Conservation (phyloP, 1,140 invertebrate species). For the Lepidurus arcticus region DNA sequence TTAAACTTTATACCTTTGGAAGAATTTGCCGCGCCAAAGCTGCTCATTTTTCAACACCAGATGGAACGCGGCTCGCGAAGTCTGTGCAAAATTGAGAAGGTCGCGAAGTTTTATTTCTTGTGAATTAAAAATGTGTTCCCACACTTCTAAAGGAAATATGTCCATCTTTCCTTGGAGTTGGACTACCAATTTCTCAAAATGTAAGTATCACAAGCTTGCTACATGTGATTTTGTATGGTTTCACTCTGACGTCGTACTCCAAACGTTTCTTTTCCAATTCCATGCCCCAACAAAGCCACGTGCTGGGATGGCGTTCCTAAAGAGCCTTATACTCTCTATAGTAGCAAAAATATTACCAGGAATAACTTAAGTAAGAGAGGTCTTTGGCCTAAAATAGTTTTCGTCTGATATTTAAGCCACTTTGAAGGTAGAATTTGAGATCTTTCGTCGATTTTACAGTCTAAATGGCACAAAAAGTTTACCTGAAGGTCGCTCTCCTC, state of each 20-base stretch:
- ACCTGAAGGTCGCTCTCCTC: no score
- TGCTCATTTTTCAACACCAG: background rate
- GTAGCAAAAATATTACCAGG: no score
- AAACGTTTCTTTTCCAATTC: background rate
- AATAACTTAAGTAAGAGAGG: no score
- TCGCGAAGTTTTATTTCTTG: background rate
- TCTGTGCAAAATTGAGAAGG: background rate
- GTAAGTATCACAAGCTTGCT: background rate
- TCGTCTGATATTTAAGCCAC: no score
- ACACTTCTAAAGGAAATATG: background rate
- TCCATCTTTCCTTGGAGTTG: background rate
- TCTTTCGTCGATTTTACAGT: no score
- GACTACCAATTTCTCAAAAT: background rate
- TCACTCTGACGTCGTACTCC: background rate
- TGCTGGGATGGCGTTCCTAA: background rate
- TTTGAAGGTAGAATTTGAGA: no score
- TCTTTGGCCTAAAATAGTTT: no score
- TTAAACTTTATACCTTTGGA: background rate
- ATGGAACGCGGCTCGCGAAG: background rate
- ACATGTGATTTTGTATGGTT: background rate
- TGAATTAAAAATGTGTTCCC: background rate
- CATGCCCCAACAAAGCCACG: background rate
- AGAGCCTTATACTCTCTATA: background rate
- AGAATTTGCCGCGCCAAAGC: constrained; percentile 15
- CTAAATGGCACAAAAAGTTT: no score